These are phyloP conservation scores for Syngnathus scovelli DNA, from an alignment of 2,113 vertebrate species.

Conservation along the genomic window DNA sequence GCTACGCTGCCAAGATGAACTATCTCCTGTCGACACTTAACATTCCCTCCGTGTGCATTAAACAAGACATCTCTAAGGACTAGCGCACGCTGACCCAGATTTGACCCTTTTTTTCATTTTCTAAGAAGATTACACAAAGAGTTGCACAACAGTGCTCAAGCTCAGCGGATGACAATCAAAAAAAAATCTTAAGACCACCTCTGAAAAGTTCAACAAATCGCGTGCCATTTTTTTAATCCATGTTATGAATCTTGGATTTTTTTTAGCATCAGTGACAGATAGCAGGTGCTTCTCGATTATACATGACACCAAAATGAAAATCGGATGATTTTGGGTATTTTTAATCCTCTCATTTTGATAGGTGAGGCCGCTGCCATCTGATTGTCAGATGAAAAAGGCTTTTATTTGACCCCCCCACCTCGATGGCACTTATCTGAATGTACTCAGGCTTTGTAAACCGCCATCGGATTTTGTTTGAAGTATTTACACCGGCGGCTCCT, in stretches of 20 bases:
- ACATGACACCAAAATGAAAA: conserved; percentile 35
- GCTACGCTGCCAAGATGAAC: conserved; percentile 18
- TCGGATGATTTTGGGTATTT: conserved; percentile 58
- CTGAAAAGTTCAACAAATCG: conserved; percentile 16
- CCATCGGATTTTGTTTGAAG: conserved; percentile 35
- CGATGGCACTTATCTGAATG: conserved; percentile 52
- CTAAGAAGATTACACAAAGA: conserved; percentile 38
- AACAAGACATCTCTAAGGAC: conserved; percentile 24
- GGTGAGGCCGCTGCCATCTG: conserved; percentile 50
- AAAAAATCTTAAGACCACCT: conserved; percentile 27
- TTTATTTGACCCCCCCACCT: conserved; percentile 57
- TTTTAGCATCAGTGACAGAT: conserved; percentile 19
- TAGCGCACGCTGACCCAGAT: background rate
- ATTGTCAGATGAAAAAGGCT: conserved; percentile 55
- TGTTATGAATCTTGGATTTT: conserved; percentile 2
- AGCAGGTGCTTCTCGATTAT: conserved; percentile 33
- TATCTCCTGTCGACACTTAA: conserved; percentile 7
- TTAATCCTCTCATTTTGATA: conserved; percentile 60
- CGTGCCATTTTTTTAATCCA: background rate
- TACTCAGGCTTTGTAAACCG: conserved; percentile 51
- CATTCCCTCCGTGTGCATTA: background rate
- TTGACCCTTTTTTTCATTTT: conserved; percentile 20
- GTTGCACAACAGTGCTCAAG: conserved; percentile 23
- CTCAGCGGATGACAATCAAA: conserved; percentile 34
- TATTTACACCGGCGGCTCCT: conserved; percentile 49